Conservation (phyloP, 2,113 vertebrate genomes). For the Cephalopholis sonnerati region DNA sequence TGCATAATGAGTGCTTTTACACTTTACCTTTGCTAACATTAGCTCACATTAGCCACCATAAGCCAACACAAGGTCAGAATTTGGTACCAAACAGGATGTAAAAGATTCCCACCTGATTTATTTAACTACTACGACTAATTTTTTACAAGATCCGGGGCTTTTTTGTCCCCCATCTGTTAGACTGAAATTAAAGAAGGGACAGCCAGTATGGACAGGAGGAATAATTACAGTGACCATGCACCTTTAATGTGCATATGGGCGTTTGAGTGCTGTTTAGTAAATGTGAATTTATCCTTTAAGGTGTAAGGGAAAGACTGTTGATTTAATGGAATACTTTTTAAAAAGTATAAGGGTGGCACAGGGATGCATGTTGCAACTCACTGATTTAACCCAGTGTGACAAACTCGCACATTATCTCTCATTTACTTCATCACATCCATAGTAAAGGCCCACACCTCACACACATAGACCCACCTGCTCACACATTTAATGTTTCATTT, state of each 20-base stretch:
- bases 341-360: not conserved
- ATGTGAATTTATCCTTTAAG: not conserved
- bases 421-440: not conserved
- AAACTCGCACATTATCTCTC: not conserved
- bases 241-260: not conserved
- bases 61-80: not conserved
- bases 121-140: too few relatives aligned
- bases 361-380: not conserved
- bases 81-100: too few relatives aligned
- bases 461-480: not conserved
- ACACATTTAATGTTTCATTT: not conserved
- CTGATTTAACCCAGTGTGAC: slow-evolving; percentile 32
- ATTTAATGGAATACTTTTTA: too few relatives aligned
- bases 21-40: not conserved
- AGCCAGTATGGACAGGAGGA: too few relatives aligned
- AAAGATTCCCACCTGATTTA: too few relatives aligned
- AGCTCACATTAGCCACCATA: too few relatives aligned
- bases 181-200: too few relatives aligned
- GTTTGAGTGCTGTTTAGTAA: not conserved
- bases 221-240: too few relatives aligned
- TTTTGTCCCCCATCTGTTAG: too few relatives aligned
- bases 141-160: too few relatives aligned
- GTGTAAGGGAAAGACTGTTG: not conserved
- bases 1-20: not conserved
- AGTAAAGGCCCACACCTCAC: not conserved